Conservation (phyloP, 2,797 vertebrate species). For the Paguma larvata region DNA sequence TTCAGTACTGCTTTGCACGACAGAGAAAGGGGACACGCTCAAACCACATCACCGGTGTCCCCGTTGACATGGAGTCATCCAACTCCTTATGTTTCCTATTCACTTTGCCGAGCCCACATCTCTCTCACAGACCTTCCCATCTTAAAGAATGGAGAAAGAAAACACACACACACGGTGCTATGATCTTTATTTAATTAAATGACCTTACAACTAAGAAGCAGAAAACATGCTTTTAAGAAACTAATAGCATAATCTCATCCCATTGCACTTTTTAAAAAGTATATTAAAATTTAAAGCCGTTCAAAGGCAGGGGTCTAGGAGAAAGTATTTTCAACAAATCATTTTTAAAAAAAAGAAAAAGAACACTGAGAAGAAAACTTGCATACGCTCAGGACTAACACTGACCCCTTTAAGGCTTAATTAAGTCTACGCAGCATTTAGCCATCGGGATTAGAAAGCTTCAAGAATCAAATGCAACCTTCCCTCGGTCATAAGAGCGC, state of each 20-base stretch:
- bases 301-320: constrained; percentile 56
- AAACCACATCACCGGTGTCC: neutral
- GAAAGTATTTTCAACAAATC: constrained; percentile 53
- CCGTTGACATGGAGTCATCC: neutral
- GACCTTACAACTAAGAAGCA: constrained; percentile 59
- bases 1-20: neutral
- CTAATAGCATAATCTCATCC: constrained; percentile 28
- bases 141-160: neutral
- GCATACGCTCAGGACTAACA: neutral
- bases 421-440: constrained; percentile 24
- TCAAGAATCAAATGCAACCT: neutral
- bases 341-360: constrained; percentile 16
- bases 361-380: neutral
- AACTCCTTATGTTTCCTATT: neutral
- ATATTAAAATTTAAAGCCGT: constrained; percentile 62
- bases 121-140: neutral
- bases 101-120: neutral
- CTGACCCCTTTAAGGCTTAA: constrained; percentile 57
- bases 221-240: constrained; percentile 69
- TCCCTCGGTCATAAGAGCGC: neutral
- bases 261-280: constrained; percentile 62
- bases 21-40: neutral
- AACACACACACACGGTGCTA: neutral
- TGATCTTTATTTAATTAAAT: constrained; percentile 81
- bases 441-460: neutral